Evolutionary conservation across 2,113 vertebrate species (phyloP).

Genomic region (Todiramphus saurophagus): DNA sequence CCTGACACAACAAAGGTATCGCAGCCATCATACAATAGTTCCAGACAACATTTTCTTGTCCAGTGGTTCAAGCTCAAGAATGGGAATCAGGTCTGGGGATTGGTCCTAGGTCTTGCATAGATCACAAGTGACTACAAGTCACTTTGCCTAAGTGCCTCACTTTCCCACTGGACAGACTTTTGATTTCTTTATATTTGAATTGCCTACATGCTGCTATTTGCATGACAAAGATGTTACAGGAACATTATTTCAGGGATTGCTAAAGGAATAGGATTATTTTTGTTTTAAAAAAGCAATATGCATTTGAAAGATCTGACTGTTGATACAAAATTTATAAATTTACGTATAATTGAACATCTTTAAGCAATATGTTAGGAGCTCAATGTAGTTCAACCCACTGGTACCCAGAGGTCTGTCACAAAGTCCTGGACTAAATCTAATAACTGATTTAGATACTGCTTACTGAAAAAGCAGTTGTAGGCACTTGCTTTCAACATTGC

Average conservation of each 20-base stretch:
- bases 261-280: conserved; percentile 34
- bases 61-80: conserved; percentile 53
- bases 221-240: conserved; percentile 48
- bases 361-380: conserved; percentile 39
- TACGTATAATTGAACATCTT: conserved; percentile 22
- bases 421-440: conserved; percentile 65
- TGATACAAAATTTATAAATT: conserved; percentile 52
- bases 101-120: conserved; percentile 31
- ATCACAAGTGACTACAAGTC: conserved; percentile 18
- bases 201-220: conserved; percentile 63
- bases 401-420: conserved; percentile 41
- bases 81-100: not conserved
- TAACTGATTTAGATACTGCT: conserved; percentile 57
- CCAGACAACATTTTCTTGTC: conserved; percentile 11
- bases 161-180: conserved; percentile 50
- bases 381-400: not conserved
- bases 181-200: conserved; percentile 44
- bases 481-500: not conserved
- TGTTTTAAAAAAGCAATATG: conserved; percentile 58
- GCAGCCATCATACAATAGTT: not conserved
- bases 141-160: conserved; percentile 67
- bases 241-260: conserved; percentile 69
- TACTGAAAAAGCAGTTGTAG: conserved; percentile 42
- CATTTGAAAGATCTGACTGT: conserved; percentile 58
- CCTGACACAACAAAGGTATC: not conserved